Percentiles rank a stretch among this genome's conserved stretches.
Evolutionary conservation across 2,888 invertebrate genomes (phyloP).

Genomic region (Dorcus parallelipipedus): DNA sequence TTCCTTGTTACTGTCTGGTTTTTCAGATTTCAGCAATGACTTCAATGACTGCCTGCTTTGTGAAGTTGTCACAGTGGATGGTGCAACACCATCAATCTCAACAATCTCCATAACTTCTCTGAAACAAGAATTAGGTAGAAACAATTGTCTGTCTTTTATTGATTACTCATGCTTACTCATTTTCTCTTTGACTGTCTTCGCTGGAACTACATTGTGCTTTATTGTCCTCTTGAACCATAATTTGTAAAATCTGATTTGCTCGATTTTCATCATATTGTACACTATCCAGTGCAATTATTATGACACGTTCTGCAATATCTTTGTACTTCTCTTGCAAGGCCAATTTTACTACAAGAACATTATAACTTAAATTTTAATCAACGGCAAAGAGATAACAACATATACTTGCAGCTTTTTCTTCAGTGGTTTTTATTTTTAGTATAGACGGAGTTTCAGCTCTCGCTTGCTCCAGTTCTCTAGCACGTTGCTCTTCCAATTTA

Average conservation of each 20-base stretch:
- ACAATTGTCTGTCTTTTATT: background rate
- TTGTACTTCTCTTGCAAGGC: constrained; percentile 70
- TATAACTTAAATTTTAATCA: constrained; percentile 2
- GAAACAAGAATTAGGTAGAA: background rate
- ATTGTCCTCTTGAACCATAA: constrained; percentile 66
- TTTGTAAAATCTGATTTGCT: constrained; percentile 74
- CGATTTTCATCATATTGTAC: constrained; percentile 81
- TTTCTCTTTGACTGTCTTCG: constrained; percentile 5
- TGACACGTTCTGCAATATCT: constrained; percentile 74
- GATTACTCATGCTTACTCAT: constrained; percentile 5
- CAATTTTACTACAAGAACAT: constrained; percentile 59
- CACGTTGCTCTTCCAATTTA: constrained; percentile 38
- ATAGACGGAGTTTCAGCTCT: constrained; percentile 49
- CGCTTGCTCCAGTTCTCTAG: constrained; percentile 19
- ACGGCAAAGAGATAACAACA: constrained; percentile 29
- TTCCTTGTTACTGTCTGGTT: constrained; percentile 32
- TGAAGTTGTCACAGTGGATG: constrained; percentile 35
- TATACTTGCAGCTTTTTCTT: constrained; percentile 68
- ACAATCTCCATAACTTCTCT: background rate
- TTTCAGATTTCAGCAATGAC: constrained; percentile 42
- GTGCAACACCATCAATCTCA: background rate
- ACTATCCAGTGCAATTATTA: constrained; percentile 82
- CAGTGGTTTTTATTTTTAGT: constrained; percentile 63
- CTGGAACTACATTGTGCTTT: constrained; percentile 9
- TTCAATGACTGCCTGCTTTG: constrained; percentile 47